Conservation (phyloP, 2,888 invertebrate genomes). For the Andrena hattorfiana region DNA sequence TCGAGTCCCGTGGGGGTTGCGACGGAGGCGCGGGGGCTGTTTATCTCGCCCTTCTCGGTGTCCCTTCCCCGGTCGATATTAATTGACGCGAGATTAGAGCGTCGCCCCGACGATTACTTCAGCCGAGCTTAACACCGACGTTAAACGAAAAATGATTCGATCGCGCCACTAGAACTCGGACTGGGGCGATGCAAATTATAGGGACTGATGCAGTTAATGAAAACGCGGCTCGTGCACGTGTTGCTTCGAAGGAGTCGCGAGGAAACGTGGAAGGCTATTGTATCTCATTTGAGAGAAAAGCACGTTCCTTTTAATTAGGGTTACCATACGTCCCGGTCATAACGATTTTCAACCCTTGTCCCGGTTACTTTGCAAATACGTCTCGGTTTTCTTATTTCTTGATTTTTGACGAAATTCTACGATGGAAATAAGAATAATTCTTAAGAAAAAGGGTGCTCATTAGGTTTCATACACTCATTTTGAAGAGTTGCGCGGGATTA, state of each 20-base stretch:
- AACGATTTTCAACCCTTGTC: no score
- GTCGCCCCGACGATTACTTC: conserved; percentile 41
- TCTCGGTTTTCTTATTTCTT: no score
- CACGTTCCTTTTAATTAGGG: no score
- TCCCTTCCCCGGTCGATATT: conserved; percentile 53
- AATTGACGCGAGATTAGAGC: conserved; percentile 57
- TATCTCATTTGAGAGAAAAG: no score
- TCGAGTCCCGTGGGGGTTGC: conserved; percentile 14
- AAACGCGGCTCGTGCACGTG: not conserved
- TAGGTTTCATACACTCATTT: no score
- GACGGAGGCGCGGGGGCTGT: conserved; percentile 29
- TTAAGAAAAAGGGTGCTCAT: no score
- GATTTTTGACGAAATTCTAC: no score
- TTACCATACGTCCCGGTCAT: no score
- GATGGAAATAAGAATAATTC: no score
- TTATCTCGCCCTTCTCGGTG: conserved; percentile 42
- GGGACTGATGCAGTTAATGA: conserved; percentile 22
- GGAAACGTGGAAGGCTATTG: no score
- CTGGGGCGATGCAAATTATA: conserved; percentile 27
- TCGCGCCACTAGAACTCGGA: conserved; percentile 37
- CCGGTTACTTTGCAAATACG: no score
- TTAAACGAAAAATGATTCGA: conserved; percentile 53
- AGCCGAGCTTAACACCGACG: conserved; percentile 27
- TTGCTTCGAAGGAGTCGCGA: not conserved
- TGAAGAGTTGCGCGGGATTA: no score